Conservation (phyloP, 1,140 invertebrate species). For the Dryas iulia region DNA sequence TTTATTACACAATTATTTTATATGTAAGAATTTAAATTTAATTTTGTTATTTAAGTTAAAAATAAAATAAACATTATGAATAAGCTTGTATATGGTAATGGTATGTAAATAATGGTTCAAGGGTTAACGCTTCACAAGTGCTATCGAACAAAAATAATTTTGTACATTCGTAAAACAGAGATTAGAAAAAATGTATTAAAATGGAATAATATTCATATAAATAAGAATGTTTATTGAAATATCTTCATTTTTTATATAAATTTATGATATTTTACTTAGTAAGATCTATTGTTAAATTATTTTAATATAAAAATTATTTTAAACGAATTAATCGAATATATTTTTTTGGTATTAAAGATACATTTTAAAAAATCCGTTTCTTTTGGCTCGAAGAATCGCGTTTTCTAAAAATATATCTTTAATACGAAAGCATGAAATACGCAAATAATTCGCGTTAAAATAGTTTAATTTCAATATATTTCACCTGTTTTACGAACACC, state of each 20-base stretch:
- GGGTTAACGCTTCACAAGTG: conserved; percentile 4
- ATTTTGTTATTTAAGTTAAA: conserved; percentile 16
- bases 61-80: not conserved
- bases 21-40: not conserved
- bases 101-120: conserved; percentile 16
- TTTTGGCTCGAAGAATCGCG: too few relatives aligned
- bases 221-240: too few relatives aligned
- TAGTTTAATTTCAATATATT: too few relatives aligned
- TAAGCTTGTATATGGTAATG: conserved; percentile 15
- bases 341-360: too few relatives aligned
- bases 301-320: too few relatives aligned
- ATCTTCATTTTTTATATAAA: too few relatives aligned
- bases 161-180: conserved; percentile 16
- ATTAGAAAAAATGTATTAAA: not conserved
- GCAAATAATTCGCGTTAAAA: too few relatives aligned
- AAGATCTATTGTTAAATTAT: too few relatives aligned
- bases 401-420: too few relatives aligned
- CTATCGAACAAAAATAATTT: not conserved
- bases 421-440: too few relatives aligned
- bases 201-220: not conserved
- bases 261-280: not conserved
- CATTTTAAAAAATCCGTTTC: too few relatives aligned
- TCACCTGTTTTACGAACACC: conserved; percentile 22
- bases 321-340: too few relatives aligned
- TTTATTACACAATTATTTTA: not conserved